Percentiles rank a stretch among this genome's conserved stretches.
phyloP scores from a whole-genome alignment of 1,140 invertebrate genomes.

The Batillaria attramentaria region DNA sequence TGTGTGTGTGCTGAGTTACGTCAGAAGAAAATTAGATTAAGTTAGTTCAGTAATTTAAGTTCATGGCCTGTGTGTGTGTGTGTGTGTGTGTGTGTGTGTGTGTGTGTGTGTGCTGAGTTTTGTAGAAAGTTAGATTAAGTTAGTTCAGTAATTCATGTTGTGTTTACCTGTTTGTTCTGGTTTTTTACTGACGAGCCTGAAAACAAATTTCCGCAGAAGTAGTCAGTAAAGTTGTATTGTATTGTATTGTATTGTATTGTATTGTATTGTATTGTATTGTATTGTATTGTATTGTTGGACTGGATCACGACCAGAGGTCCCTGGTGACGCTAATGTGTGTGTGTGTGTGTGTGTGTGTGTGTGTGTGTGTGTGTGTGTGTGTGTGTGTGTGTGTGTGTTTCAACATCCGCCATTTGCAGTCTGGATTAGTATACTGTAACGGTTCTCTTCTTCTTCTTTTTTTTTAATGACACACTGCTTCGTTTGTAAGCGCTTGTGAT shows the following conservation, averaged over 20 bases:
- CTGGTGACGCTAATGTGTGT: not conserved
- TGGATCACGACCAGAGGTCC: not conserved
- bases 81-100: not conserved
- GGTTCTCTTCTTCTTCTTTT: no score
- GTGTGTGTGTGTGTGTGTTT: not conserved
- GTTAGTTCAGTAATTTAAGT: not conserved
- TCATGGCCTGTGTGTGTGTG: no score
- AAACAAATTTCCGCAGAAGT: no score
- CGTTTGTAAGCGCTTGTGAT: no score
- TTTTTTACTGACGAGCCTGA: not conserved
- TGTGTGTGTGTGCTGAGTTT: not conserved
- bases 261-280: not conserved
- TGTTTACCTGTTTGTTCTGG: not conserved
- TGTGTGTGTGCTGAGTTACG: not conserved
- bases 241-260: not conserved
- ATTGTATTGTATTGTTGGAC: not conserved
- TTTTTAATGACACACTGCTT: no score
- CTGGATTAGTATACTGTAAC: no score
- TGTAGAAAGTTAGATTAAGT: not conserved
- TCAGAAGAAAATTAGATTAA: not conserved
- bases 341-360: not conserved
- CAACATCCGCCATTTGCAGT: no score
- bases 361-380: constrained; percentile 2
- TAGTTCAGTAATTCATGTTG: not conserved
- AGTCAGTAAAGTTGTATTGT: not conserved